Conservation (phyloP, 2,888 invertebrate species). For the Pyrgus malvae region DNA sequence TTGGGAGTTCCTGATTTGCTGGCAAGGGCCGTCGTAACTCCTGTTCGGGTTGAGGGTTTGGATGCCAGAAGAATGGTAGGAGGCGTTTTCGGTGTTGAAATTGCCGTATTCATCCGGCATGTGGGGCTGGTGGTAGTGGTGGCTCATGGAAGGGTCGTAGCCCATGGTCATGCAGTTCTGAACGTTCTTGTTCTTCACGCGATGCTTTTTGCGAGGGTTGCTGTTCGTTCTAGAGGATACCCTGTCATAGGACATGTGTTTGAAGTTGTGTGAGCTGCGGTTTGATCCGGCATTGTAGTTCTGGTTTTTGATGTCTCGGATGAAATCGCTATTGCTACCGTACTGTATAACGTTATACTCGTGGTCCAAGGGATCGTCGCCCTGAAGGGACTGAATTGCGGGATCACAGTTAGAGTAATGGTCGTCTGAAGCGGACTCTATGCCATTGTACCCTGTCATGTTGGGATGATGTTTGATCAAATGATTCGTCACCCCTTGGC, state of each 20-base stretch:
- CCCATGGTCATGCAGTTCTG: constrained; percentile 83
- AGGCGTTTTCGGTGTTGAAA: constrained; percentile 74
- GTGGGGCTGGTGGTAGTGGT: constrained; percentile 79
- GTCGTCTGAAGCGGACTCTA: constrained; percentile 76
- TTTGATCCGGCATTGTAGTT: constrained; percentile 79
- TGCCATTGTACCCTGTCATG: constrained; percentile 70
- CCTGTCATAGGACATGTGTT: constrained; percentile 77
- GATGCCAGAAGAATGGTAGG: constrained; percentile 77
- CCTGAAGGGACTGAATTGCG: constrained; percentile 73
- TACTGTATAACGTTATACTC: constrained; percentile 80
- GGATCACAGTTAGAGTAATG: constrained; percentile 80
- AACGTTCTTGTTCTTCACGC: constrained; percentile 74
- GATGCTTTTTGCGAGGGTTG: constrained; percentile 75
- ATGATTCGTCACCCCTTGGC: constrained; percentile 77
- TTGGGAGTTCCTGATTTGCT: constrained; percentile 65
- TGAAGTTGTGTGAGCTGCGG: constrained; percentile 76
- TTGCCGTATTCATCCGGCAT: constrained; percentile 74
- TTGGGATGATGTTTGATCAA: constrained; percentile 76
- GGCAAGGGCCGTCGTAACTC: constrained; percentile 69
- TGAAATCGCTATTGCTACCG: constrained; percentile 75
- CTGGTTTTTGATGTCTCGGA: constrained; percentile 77
- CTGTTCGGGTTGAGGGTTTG: constrained; percentile 77
- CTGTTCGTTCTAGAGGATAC: constrained; percentile 77
- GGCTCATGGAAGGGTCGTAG: constrained; percentile 77
- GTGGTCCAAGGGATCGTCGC: constrained; percentile 75